phyloP scores from a whole-genome alignment of 2,888 invertebrate species.

The Laspeyria flexula region DNA sequence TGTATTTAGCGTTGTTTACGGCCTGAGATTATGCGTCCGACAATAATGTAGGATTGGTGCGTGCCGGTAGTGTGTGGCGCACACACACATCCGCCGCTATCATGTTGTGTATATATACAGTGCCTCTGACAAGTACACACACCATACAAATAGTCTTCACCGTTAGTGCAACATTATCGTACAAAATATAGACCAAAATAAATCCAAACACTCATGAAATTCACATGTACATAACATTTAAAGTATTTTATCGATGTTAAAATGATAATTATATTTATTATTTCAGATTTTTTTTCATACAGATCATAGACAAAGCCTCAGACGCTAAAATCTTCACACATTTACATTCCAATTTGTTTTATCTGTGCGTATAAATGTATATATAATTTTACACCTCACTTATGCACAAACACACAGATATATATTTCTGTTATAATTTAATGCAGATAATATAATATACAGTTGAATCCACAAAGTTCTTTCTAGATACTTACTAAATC shows the following conservation, averaged over 20 bases:
- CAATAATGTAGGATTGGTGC: conserved; percentile 61
- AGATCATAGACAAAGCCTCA: conserved; percentile 72
- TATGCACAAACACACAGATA: conserved; percentile 54
- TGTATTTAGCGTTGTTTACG: conserved; percentile 63
- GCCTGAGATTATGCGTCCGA: conserved; percentile 67
- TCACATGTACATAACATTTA: conserved; percentile 64
- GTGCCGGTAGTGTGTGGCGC: neutral
- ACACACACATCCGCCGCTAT: too few relatives aligned
- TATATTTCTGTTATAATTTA: conserved; percentile 61
- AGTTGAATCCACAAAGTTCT: conserved; percentile 32
- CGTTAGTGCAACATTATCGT: conserved; percentile 79
- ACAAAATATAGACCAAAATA: conserved; percentile 83
- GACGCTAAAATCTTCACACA: conserved; percentile 76
- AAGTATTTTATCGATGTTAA: conserved; percentile 74
- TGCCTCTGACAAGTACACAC: conserved; percentile 64
- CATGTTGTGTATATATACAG: conserved; percentile 45
- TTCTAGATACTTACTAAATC: conserved; percentile 65
- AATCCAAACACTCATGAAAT: conserved; percentile 68
- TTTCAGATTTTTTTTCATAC: conserved; percentile 56
- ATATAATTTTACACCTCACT: conserved; percentile 42
- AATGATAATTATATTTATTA: conserved; percentile 52
- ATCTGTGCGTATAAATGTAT: conserved; percentile 1
- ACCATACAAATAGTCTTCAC: conserved; percentile 58
- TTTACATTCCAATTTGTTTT: conserved; percentile 69
- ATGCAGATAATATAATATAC: conserved; percentile 44